These are phyloP conservation scores for Parazoanthus darwini DNA, from an alignment of 92 coral and sea anemone species.

Conservation along the genomic window DNA sequence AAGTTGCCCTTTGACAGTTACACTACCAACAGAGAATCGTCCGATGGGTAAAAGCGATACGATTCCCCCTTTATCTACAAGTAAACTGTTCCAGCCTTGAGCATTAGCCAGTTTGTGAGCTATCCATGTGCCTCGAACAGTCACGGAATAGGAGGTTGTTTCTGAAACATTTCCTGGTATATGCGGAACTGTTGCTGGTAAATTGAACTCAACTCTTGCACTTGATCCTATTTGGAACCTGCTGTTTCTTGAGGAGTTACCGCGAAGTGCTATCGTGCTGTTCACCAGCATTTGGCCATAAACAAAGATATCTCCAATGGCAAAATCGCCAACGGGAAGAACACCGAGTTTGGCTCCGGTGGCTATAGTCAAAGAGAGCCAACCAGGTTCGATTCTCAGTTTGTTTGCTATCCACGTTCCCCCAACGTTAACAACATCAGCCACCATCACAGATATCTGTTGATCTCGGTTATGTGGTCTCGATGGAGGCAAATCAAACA, in stretches of 20 bases:
- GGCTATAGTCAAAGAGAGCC: constrained; percentile 64
- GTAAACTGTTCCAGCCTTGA: constrained; percentile 65
- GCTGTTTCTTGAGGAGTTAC: constrained; percentile 59
- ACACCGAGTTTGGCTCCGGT: constrained; percentile 53
- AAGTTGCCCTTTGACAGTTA: constrained; percentile 65
- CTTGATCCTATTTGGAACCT: constrained; percentile 53
- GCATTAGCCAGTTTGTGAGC: constrained; percentile 57
- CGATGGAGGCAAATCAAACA: constrained; percentile 45
- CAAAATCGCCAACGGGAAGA: constrained; percentile 58
- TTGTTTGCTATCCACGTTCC: constrained; percentile 66
- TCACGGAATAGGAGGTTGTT: constrained; percentile 11
- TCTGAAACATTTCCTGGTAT: background rate
- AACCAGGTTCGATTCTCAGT: constrained; percentile 73
- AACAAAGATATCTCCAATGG: constrained; percentile 54
- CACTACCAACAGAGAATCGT: constrained; percentile 49
- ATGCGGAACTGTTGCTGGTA: constrained; percentile 31
- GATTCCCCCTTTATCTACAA: constrained; percentile 54
- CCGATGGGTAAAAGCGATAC: constrained; percentile 60
- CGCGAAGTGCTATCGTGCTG: constrained; percentile 64
- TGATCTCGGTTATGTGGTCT: background rate
- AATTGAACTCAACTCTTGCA: constrained; percentile 59
- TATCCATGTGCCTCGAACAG: constrained; percentile 28
- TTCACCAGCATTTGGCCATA: constrained; percentile 63
- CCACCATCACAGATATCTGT: constrained; percentile 38
- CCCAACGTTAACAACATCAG: constrained; percentile 60